Conservation (phyloP, 2,113 vertebrate genomes). For the Glaucidium brasilianum region DNA sequence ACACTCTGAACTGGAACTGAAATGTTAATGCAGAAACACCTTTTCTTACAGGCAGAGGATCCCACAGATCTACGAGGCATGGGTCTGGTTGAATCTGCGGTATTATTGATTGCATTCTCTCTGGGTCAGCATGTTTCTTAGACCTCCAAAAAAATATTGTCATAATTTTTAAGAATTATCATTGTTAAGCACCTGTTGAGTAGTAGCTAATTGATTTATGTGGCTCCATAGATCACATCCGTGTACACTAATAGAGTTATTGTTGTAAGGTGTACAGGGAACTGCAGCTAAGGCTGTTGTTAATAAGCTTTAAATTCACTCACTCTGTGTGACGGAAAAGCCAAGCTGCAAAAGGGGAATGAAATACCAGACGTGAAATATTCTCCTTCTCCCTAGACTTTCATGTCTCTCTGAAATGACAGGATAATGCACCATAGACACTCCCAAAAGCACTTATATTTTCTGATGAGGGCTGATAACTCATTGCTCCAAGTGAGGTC, state of each 20-base stretch:
- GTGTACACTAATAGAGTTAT: not conserved
- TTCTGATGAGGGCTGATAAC: not conserved
- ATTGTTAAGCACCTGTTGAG: not conserved
- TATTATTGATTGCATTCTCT: not conserved
- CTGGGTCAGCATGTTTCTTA: not conserved
- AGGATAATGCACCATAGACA: not conserved
- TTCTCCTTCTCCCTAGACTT: not conserved
- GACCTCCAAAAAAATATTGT: not conserved
- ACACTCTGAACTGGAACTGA: not conserved
- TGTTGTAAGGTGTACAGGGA: not conserved
- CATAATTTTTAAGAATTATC: not conserved
- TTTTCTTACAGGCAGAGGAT: not conserved
- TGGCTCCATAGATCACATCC: not conserved
- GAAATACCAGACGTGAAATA: not conserved
- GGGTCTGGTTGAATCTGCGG: not conserved
- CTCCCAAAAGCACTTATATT: not conserved
- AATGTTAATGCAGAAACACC: not conserved
- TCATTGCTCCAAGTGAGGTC: not conserved
- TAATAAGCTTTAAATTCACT: not conserved
- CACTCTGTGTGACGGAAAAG: not conserved
- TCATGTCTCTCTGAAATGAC: not conserved
- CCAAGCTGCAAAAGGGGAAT: not conserved
- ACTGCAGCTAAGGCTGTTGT: not conserved
- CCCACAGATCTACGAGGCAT: fast-evolving
- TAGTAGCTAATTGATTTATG: not conserved